Base-by-base conservation (phyloP, 1,140 invertebrate genomes). In the Drosophila insularis region DNA sequence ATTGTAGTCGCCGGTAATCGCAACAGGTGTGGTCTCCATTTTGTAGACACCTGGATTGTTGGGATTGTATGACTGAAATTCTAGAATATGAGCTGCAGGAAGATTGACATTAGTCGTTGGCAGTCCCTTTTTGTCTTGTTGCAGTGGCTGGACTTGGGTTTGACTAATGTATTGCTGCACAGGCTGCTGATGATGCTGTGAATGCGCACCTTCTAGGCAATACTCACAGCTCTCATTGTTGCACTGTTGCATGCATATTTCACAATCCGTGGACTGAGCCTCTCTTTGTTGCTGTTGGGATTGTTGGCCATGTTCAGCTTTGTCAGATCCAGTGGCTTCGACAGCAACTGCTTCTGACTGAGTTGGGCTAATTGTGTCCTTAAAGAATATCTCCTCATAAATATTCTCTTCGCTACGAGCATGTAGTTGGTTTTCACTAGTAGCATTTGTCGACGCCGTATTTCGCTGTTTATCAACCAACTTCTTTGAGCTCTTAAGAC, bases 41-140 rank as follows among this genome's bases (percentile, higher is more conserved):
- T 92, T 92, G 46, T 90, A 92, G 8, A 92, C 90, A 8, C 90
- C 91, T 8, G 91, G 91, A 78, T 92, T 92, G 19, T 91, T 92
- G 3, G 91, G 91, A 69, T 92, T 92, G 66, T 92, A 92, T 0
- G 91, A 92, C 61, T 92, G 91, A 68, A 91, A 92, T 60, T 92
- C 91, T 2, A 92, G 71, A 35, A 92, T 91, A 40, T 91, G 87
- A 0, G 90, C 85, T 1, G 82, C 71, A 5, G 78, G 90, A 4
- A 82, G 14, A 8, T n/a, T 32, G 37, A 8, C n/a, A 17, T 59
- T n/a, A 17, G 35, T 21, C 53, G 59, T 59, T 11, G 37, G 13
- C 50, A 54, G 1, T 23, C 70, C 76, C 2, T 14, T 23, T 4
- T 58, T 35, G 54, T 46, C 53, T 23, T 54, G 31, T n/a, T 50